These are phyloP conservation scores for Cephus pygmeus DNA, from an alignment of 2,888 invertebrate species.

Conservation along the genomic window DNA sequence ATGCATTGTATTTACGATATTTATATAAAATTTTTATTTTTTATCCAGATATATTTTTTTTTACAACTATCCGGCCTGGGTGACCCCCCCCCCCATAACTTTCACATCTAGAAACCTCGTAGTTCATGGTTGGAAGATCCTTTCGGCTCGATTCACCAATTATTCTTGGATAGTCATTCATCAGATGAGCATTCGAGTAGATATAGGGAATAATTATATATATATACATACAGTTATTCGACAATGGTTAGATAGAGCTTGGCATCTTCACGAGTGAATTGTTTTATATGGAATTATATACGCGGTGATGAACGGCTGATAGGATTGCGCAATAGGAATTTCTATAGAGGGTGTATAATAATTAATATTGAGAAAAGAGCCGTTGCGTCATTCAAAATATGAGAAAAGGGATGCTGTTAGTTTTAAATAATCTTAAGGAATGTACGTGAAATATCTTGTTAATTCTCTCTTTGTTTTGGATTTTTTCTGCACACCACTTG, in stretches of 20 bases:
- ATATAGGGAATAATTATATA: no score
- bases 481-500: not conserved
- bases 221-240: not conserved
- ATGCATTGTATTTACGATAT: not conserved
- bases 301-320: not conserved
- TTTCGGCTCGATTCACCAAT: not conserved
- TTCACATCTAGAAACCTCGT: not conserved
- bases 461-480: not conserved
- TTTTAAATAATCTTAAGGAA: not conserved
- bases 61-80: not conserved
- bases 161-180: not conserved
- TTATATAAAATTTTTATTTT: not conserved
- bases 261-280: not conserved
- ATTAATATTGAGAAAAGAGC: not conserved
- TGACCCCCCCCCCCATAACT: not conserved
- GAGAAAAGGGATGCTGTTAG: not conserved
- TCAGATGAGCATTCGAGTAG: not conserved
- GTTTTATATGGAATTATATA: not conserved
- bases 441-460: not conserved
- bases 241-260: not conserved
- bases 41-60: not conserved
- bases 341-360: not conserved
- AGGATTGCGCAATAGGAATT: not conserved
- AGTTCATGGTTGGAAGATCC: not conserved
- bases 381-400: not conserved